Evolutionary conservation across 2,888 invertebrate genomes (phyloP).

Genomic region (Blastobasis lacticolella): DNA sequence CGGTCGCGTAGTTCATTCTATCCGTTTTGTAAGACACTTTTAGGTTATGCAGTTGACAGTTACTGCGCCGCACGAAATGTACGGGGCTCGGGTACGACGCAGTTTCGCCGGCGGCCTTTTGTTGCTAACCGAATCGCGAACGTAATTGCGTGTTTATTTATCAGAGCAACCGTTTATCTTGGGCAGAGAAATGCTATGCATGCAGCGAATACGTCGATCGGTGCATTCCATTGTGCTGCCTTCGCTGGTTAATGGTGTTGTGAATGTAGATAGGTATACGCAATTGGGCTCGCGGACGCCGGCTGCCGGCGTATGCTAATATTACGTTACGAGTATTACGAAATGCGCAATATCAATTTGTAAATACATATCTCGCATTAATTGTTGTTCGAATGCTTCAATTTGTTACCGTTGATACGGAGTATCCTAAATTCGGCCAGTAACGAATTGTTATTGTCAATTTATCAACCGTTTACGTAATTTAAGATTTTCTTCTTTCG

Average conservation of each 20-base stretch:
- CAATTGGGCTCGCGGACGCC: not conserved
- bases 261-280: no score
- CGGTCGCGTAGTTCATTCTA: conserved; percentile 5
- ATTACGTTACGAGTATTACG: not conserved
- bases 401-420: no score
- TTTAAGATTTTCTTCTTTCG: no score
- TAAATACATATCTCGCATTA: no score
- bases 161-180: conserved; percentile 3
- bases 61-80: conserved; percentile 57
- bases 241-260: no score
- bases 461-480: no score
- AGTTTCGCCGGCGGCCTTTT: conserved; percentile 54
- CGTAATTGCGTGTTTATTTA: conserved; percentile 51
- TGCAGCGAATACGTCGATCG: no score
- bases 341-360: not conserved
- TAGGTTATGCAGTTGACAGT: conserved; percentile 49
- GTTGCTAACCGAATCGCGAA: conserved; percentile 57
- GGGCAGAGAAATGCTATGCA: no score
- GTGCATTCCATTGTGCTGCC: no score
- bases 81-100: conserved; percentile 48
- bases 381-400: no score
- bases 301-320: not conserved
- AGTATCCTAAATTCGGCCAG: no score
- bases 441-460: no score
- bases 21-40: conserved; percentile 19